Evolutionary conservation across 2,113 vertebrate genomes (phyloP).

Genomic region (Toxotes jaculatrix): DNA sequence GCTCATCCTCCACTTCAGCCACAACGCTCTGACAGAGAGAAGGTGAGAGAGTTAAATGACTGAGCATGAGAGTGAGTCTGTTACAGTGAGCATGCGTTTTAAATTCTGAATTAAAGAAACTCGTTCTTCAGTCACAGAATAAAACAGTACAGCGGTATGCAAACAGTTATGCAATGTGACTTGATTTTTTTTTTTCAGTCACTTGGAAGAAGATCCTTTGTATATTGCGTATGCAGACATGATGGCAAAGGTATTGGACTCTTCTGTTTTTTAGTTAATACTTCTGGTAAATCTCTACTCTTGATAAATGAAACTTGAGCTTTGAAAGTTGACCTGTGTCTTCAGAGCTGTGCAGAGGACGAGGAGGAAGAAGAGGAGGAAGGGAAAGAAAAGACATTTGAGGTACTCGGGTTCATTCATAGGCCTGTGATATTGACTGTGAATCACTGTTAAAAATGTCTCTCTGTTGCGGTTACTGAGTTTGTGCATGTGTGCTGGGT

Average conservation of each 20-base stretch:
- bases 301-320: background rate
- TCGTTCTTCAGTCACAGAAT: no score
- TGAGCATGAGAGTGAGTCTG: background rate
- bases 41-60: constrained; percentile 84
- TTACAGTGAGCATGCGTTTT: background rate
- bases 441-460: background rate
- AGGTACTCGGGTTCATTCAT: constrained; percentile 79
- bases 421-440: background rate
- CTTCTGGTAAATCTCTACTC: background rate
- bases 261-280: background rate
- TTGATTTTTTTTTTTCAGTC: constrained; percentile 78
- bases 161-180: background rate
- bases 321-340: constrained; percentile 22
- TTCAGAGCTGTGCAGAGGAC: constrained; percentile 87
- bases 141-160: background rate
- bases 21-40: constrained; percentile 94
- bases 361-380: constrained; percentile 91
- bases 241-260: constrained; percentile 95
- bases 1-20: constrained; percentile 97
- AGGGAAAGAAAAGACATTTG: constrained; percentile 97
- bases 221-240: constrained; percentile 98
- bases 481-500: constrained; percentile 15
- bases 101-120: background rate
- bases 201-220: constrained; percentile 92
- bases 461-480: background rate